Base-by-base conservation (phyloP, 2,888 invertebrate genomes). In the Lampropteryx suffumata region DNA sequence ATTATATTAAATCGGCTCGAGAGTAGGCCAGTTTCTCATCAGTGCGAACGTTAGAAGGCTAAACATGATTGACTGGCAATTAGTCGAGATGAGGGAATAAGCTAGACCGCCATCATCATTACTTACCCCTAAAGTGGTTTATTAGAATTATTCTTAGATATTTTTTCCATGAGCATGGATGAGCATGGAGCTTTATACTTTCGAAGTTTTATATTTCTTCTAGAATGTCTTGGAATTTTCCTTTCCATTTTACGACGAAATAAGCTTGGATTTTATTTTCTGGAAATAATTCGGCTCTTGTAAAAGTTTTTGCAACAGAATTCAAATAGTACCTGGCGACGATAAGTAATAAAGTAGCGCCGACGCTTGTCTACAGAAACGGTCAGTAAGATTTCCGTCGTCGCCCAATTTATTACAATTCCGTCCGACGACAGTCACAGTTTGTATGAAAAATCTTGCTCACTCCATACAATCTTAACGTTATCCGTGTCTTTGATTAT, bases 401-500 rank as follows among this genome's bases (percentile, higher is more conserved):
- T 45, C 63, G 63, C 54, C 65, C 65, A 66, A 69, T 70, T 69
- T 69, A 63, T 61, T 50, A 59, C 53, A 52, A 45, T 61, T 55
- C 54, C 40, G 37, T 40, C 46, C 10, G 27, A 30, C 41, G 27
- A 36, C 36, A 59, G 54, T 51, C 52, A 35, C 13, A 41, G 40
- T 26, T 26, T 13, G 28, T 33, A 7, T 7, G n/a, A 1, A 29
- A 39, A 43, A 39, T 35, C 43, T n/a, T 17, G 28, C 9, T 43
- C 6, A 36, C 32, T 42, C 6, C 27, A 11, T 28, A 26, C 3
- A 17, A 17, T 17, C 17, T 17, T 17, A 17, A n/a, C n/a, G n/a
- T n/a, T n/a, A 17, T 17, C 17, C 17, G 4, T 3, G 17, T 17
- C 4, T 4, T 3, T n/a, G n/a, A n/a, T n/a, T n/a, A n/a, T n/a